Conservation (phyloP, 2,113 vertebrate species). For the Himantopus leucocephalus region DNA sequence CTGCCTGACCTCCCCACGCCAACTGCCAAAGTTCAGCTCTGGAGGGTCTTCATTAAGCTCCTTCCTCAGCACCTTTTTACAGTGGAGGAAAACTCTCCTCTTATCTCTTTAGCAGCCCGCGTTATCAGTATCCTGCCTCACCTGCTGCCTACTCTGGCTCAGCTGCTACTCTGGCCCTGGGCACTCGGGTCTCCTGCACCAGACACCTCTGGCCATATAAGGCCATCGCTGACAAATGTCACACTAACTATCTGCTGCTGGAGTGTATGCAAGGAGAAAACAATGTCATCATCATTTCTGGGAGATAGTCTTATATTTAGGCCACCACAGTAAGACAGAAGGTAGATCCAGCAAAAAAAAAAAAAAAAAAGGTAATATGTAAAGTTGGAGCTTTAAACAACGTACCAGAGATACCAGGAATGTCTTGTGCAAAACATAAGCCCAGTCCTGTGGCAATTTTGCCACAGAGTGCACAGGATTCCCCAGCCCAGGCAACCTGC, state of each 20-base stretch:
- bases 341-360: not conserved
- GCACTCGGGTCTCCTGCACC: not conserved
- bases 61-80: not conserved
- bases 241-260: not conserved
- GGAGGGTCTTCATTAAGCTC: not conserved
- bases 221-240: not conserved
- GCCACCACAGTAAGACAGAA: not conserved
- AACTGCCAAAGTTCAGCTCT: not conserved
- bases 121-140: not conserved
- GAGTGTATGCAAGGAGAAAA: not conserved
- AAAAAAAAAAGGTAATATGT: not conserved
- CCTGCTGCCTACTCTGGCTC: not conserved
- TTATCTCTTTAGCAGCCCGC: not conserved
- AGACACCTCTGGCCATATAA: not conserved
- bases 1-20: not conserved
- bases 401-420: not conserved
- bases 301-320: rapidly evolving
- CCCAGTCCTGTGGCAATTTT: not conserved
- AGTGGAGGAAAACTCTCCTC: not conserved
- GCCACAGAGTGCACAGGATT: rapidly evolving
- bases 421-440: rapidly evolving
- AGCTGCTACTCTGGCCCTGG: not conserved
- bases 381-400: not conserved
- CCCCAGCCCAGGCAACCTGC: not conserved
- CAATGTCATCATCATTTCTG: not conserved